Base-by-base conservation (phyloP, 2,888 invertebrate species). In the Alsophila aescularia region DNA sequence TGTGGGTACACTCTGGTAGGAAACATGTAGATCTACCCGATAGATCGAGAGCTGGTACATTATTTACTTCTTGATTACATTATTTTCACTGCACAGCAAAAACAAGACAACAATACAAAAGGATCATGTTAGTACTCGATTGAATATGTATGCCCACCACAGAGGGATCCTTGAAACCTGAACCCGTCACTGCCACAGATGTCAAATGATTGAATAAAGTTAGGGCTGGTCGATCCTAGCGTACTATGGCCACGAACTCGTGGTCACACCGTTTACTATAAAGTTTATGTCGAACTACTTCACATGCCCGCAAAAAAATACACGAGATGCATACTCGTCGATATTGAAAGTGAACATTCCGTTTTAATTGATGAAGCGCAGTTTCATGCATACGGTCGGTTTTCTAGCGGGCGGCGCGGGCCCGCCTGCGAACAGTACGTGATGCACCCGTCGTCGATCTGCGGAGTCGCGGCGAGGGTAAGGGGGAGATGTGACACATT, bases 401-500 rank as follows among this genome's bases (percentile, higher is more conserved):
- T 12, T 9, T 7, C 6, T 5, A 24, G 12, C 16, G 15, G 36
- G 37, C 12, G 52, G 54, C 49, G 44, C 39, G 18, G 16, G 27
- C 16, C 24, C 31, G 15, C 16, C 55, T 56, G 59, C 62, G 59
- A 60, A 57, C 55, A 53, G 62, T 68, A 58, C 60, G 67, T 69
- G 66, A 70, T 67, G 67, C 69, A 66, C 52, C 41, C 52, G 35
- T 31, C n/a, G n/a, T n/a, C 15, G 34, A 24, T 36, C 15, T 6
- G 29, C 37, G 31, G 18, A 43, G 42, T 29, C 21, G 32, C 13
- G 36, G 15, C 7, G 47, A 14, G 34, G 18, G 45, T 16, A 29
- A 13, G 45, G 13, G 14, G 47, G 49, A 61, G 60, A 6, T 57
- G 62, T 62, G 71, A 70, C 73, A 73, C 67, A 69, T 70, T 74